Percentiles rank a stretch among this genome's conserved stretches.
These are phyloP conservation scores for Lasioglossum lativentre DNA, from an alignment of 2,888 invertebrate species.

Conservation along the genomic window DNA sequence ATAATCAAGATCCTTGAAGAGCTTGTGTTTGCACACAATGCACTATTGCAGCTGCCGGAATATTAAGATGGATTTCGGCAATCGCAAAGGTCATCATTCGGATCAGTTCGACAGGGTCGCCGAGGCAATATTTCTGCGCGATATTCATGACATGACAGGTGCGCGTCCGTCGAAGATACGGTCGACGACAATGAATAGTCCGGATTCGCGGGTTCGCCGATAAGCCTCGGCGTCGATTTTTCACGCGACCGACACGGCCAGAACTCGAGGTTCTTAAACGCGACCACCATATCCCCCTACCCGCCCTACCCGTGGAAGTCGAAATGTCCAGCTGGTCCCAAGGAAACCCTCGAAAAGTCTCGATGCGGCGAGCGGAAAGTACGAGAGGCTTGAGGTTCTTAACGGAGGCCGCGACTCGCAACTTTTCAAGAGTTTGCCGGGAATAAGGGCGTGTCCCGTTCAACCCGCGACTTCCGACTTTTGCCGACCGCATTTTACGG, in stretches of 20 bases:
- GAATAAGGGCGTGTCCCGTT: constrained; percentile 45
- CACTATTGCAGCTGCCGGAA: background rate
- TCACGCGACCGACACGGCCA: constrained; percentile 53
- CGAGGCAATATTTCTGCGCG: constrained; percentile 35
- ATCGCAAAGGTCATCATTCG: background rate
- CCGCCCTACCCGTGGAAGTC: constrained; percentile 51
- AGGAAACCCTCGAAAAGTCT: constrained; percentile 58
- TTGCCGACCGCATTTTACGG: background rate
- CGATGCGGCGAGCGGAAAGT: constrained; percentile 49
- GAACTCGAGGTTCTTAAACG: constrained; percentile 63
- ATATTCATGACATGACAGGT: constrained; percentile 48
- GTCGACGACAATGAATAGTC: constrained; percentile 48
- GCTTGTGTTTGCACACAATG: background rate
- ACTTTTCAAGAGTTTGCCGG: constrained; percentile 37
- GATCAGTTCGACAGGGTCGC: background rate
- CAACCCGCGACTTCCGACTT: constrained; percentile 38
- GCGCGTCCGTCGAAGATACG: constrained; percentile 63
- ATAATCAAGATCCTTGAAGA: background rate
- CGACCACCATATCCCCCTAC: background rate
- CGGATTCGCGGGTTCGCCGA: constrained; percentile 35
- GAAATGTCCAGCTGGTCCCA: constrained; percentile 56
- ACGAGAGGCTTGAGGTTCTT: constrained; percentile 49
- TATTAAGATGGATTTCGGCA: background rate
- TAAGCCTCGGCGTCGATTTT: constrained; percentile 61
- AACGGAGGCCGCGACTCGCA: constrained; percentile 34